These are phyloP conservation scores for Mormyrops attenuatus DNA, from an alignment of 2,797 vertebrate genomes.

Conservation along the genomic window DNA sequence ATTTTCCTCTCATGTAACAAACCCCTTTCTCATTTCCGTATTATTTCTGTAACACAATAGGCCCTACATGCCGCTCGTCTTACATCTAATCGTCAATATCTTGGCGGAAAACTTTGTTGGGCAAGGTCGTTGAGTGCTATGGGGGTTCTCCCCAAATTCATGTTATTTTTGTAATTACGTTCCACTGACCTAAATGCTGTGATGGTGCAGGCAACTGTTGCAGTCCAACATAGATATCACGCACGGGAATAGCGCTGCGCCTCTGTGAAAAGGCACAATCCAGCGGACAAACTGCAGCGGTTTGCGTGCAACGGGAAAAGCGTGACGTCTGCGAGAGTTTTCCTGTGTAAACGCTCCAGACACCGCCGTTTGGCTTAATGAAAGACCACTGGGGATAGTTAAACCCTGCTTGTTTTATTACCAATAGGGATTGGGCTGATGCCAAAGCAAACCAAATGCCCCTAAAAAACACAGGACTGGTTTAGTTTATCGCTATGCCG, in stretches of 20 bases:
- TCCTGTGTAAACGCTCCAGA: neutral
- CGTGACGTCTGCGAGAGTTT: neutral
- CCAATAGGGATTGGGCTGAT: neutral
- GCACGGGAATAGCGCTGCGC: neutral
- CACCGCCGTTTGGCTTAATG: slow-evolving; percentile 3
- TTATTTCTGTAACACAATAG: neutral
- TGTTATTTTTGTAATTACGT: neutral
- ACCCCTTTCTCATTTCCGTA: neutral
- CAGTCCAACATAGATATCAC: neutral
- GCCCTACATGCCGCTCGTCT: neutral
- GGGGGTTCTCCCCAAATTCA: neutral
- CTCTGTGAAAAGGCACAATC: neutral
- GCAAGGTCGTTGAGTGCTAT: neutral
- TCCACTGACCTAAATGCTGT: neutral
- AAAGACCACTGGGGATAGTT: slow-evolving; percentile 9
- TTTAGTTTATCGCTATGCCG: neutral
- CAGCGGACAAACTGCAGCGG: neutral
- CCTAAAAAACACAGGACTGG: neutral
- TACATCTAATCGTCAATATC: neutral
- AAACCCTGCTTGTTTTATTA: neutral
- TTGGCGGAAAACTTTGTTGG: neutral
- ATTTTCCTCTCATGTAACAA: neutral
- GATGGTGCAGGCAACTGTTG: neutral
- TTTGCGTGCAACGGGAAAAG: neutral
- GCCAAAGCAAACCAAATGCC: slow-evolving; percentile 22